These are phyloP conservation scores for Tetragonula clypearis DNA, from an alignment of 1,140 invertebrate genomes.

Conservation along the genomic window DNA sequence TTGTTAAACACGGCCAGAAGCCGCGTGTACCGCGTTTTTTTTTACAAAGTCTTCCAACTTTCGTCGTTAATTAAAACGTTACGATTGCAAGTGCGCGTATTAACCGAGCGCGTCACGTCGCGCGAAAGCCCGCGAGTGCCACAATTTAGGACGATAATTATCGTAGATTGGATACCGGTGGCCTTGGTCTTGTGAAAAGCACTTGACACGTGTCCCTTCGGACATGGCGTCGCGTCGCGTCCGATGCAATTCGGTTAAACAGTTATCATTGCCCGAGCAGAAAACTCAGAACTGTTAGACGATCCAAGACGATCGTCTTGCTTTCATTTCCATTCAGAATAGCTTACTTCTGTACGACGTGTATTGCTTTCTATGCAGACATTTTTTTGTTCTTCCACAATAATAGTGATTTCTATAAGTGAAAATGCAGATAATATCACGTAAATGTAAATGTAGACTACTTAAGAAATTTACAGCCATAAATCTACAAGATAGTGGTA, in stretches of 20 bases:
- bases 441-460: not conserved
- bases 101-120: slow-evolving; percentile 16
- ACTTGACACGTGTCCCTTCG: slow-evolving; percentile 39
- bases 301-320: slow-evolving; percentile 13
- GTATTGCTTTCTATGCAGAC: not conserved
- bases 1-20: not conserved
- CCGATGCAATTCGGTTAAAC: slow-evolving; percentile 65
- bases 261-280: slow-evolving; percentile 53
- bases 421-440: not conserved
- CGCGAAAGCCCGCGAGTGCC: not conserved
- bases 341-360: not conserved
- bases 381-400: not conserved
- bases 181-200: slow-evolving; percentile 43
- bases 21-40: not conserved
- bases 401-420: not conserved
- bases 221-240: slow-evolving; percentile 32
- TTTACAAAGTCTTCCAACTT: not conserved
- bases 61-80: slow-evolving; percentile 37
- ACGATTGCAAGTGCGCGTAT: slow-evolving; percentile 7
- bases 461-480: too few species aligned
- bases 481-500: too few species aligned
- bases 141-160: slow-evolving; percentile 51
- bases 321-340: slow-evolving; percentile 8
- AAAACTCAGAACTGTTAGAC: not conserved
- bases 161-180: slow-evolving; percentile 45